A percentile compares a stretch with the other conserved stretches of the same genome.
phyloP scores from a whole-genome alignment of 37 sponge, comb jelly and placozoan species.

The Chondrosia reniformis region DNA sequence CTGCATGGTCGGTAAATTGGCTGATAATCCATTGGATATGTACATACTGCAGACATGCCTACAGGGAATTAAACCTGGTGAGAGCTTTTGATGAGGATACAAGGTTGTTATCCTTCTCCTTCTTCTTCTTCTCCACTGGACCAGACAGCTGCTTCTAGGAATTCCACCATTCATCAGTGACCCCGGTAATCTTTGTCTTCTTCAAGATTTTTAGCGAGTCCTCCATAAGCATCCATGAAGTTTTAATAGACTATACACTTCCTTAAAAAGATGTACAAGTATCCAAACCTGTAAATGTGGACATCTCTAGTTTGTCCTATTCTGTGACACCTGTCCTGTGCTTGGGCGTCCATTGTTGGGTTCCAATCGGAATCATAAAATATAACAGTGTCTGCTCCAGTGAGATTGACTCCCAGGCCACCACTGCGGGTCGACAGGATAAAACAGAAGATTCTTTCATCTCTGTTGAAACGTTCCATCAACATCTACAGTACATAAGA shows the following conservation, averaged over 20 bases:
- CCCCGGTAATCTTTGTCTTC: too few relatives aligned
- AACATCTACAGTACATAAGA: constrained; percentile 51
- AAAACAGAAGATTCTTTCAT: constrained; percentile 93
- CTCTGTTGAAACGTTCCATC: constrained; percentile 96
- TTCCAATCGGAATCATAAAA: constrained; percentile 99
- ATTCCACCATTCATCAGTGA: too few relatives aligned
- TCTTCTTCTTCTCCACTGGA: neutral
- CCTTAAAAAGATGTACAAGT: neutral
- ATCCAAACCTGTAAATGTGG: constrained; percentile 91
- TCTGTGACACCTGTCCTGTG: constrained; percentile 98
- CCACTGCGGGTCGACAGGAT: constrained; percentile 98
- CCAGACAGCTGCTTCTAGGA: too few relatives aligned
- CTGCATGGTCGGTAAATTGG: neutral
- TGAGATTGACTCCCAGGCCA: constrained; percentile 96
- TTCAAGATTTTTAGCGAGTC: too few relatives aligned
- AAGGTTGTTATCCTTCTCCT: neutral
- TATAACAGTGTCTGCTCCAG: constrained; percentile 97
- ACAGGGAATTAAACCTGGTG: too few relatives aligned
- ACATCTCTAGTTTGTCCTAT: constrained; percentile 99
- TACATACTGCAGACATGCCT: neutral
- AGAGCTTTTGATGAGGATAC: too few relatives aligned
- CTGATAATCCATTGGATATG: neutral
- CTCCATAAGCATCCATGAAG: too few relatives aligned
- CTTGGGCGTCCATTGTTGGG: constrained; percentile 99
- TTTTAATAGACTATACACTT: too few relatives aligned